Evolutionary conservation across 2,113 vertebrate species (phyloP).

Genomic region (Brachirus orientalis): DNA sequence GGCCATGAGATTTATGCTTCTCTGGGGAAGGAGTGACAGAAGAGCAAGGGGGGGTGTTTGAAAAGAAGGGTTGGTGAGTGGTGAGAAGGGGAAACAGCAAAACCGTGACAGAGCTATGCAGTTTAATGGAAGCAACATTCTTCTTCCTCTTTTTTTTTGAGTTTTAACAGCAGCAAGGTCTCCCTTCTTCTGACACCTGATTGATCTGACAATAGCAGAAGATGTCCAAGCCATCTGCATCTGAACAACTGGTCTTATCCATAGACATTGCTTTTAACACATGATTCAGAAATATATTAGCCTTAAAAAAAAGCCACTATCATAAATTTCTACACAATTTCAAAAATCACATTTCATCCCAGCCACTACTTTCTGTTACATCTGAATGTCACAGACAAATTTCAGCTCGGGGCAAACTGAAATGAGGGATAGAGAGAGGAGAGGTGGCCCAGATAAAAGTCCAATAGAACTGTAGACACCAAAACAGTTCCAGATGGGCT

Average conservation of each 20-base stretch:
- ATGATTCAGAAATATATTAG: slow-evolving; percentile 49
- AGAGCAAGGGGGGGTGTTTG: background rate
- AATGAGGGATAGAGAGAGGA: slow-evolving; percentile 13
- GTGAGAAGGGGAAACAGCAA: slow-evolving; percentile 9
- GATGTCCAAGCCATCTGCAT: slow-evolving; percentile 19
- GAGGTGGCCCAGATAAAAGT: slow-evolving; percentile 52
- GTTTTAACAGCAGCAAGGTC: slow-evolving; percentile 35
- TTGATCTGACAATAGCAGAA: background rate
- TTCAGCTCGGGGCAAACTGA: slow-evolving; percentile 39
- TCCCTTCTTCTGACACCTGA: slow-evolving; percentile 7
- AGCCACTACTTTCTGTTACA: slow-evolving; percentile 17
- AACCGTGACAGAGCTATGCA: slow-evolving; percentile 30
- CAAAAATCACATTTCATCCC: slow-evolving; percentile 24
- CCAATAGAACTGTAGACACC: slow-evolving; percentile 41
- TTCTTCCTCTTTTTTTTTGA: slow-evolving; percentile 35
- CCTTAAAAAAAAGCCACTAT: slow-evolving; percentile 46
- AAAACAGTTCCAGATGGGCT: slow-evolving; percentile 40
- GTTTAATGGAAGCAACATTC: slow-evolving; percentile 56
- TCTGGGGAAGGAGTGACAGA: slow-evolving; percentile 28
- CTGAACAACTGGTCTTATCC: slow-evolving; percentile 6
- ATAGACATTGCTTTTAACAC: slow-evolving; percentile 55
- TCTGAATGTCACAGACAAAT: slow-evolving; percentile 53
- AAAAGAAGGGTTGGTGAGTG: background rate
- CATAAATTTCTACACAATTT: slow-evolving; percentile 27
- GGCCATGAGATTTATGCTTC: slow-evolving; percentile 29